A percentile compares a stretch with the other conserved stretches of the same genome.
Evolutionary conservation across 2,888 invertebrate species (phyloP).

Genomic region (Diarsia dahlii): DNA sequence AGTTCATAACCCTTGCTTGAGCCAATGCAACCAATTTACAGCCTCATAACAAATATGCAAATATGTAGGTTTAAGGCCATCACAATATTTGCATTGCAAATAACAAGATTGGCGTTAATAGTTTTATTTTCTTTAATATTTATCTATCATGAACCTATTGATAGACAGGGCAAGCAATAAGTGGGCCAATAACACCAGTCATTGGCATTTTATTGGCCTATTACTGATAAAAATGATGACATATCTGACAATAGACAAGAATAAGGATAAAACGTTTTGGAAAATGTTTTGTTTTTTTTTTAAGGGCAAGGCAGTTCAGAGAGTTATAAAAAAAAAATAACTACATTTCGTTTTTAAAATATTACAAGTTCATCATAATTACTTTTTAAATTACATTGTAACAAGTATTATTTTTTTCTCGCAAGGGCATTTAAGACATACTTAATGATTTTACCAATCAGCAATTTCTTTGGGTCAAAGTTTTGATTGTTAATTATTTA

Average conservation of each 20-base stretch:
- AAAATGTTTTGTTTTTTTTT: background rate
- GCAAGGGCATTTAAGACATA: background rate
- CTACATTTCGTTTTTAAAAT: background rate
- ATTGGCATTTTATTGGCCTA: constrained; percentile 65
- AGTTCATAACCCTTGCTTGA: constrained; percentile 6
- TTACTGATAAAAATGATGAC: constrained; percentile 39
- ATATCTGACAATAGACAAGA: constrained; percentile 7
- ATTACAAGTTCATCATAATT: background rate
- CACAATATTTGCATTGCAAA: constrained; percentile 37
- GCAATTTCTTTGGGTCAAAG: constrained; percentile 5
- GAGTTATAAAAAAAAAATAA: background rate
- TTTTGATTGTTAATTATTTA: constrained; percentile 8
- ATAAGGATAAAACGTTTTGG: constrained; percentile 2
- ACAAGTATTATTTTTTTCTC: background rate
- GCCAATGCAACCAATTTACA: constrained; percentile 23
- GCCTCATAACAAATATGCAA: constrained; percentile 16
- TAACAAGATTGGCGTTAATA: constrained; percentile 35
- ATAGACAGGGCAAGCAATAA: constrained; percentile 72
- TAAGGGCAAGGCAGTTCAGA: background rate
- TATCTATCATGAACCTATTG: constrained; percentile 64
- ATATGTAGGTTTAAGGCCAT: constrained; percentile 6
- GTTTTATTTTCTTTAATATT: constrained; percentile 43
- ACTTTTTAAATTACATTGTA: background rate
- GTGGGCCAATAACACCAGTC: constrained; percentile 77
- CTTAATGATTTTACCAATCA: background rate